These are phyloP conservation scores for Zophobas atratus DNA, from an alignment of 1,140 invertebrate species.

Conservation along the genomic window DNA sequence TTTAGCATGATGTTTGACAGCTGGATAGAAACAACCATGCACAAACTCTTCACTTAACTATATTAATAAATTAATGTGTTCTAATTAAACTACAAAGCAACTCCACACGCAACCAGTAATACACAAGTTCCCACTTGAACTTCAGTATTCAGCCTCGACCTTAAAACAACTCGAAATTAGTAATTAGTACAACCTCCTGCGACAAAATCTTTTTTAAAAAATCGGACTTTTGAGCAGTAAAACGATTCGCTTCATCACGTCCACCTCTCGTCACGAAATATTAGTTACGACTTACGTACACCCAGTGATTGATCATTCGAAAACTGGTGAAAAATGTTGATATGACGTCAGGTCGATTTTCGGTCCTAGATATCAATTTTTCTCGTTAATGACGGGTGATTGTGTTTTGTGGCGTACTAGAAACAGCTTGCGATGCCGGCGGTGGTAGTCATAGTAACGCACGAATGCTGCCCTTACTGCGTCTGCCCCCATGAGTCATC, in stretches of 20 bases:
- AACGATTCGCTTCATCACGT: neutral
- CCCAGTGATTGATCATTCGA: neutral
- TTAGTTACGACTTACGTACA: too few relatives aligned
- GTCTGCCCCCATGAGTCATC: constrained; percentile 48
- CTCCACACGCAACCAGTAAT: constrained; percentile 9
- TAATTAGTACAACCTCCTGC: neutral
- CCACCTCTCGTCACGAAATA: too few relatives aligned
- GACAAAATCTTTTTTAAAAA: neutral
- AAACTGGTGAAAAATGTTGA: constrained; percentile 1
- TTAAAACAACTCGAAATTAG: neutral
- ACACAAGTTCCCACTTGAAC: neutral
- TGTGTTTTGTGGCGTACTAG: constrained; percentile 39
- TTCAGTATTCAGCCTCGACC: neutral
- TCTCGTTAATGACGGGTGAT: constrained; percentile 42
- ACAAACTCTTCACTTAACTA: constrained; percentile 24
- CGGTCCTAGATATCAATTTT: constrained; percentile 32
- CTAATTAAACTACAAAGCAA: constrained; percentile 5
- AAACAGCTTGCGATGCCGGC: constrained; percentile 34
- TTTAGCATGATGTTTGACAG: constrained; percentile 29
- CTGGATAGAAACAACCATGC: constrained; percentile 15
- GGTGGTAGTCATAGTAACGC: constrained; percentile 42
- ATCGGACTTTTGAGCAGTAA: neutral
- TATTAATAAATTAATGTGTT: constrained; percentile 34
- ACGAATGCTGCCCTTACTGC: constrained; percentile 31
- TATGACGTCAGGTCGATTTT: neutral